These are phyloP conservation scores for Erythrolamprus reginae DNA, from an alignment of 2,113 vertebrate genomes.

Conservation along the genomic window DNA sequence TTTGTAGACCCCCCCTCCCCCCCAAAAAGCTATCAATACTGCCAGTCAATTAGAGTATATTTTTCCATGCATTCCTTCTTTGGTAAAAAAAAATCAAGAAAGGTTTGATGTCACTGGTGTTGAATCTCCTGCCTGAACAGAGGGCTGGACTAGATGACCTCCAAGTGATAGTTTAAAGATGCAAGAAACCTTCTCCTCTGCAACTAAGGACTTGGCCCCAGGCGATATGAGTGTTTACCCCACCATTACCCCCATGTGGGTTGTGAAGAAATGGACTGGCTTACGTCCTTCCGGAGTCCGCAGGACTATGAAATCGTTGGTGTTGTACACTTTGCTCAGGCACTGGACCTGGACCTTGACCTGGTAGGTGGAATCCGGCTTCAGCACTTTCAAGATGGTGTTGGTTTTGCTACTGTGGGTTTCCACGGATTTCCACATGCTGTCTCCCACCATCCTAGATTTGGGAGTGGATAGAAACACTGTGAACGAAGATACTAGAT, in stretches of 20 bases:
- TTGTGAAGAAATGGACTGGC: conserved; percentile 42
- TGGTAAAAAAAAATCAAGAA: too few relatives aligned
- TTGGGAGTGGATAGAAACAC: neutral
- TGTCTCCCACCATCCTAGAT: conserved; percentile 77
- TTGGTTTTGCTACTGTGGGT: conserved; percentile 93
- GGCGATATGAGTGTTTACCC: neutral
- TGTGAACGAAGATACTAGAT: too few relatives aligned
- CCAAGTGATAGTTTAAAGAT: neutral
- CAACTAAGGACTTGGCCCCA: neutral
- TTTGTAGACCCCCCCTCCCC: too few relatives aligned
- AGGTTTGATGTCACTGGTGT: too few relatives aligned
- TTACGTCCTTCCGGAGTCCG: conserved; percentile 90
- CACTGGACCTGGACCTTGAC: conserved; percentile 94
- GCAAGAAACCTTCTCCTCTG: neutral
- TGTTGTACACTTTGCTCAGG: conserved; percentile 83
- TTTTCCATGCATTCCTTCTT: too few relatives aligned
- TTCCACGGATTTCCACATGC: conserved; percentile 85
- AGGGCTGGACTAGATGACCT: too few relatives aligned
- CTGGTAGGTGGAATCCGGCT: conserved; percentile 91
- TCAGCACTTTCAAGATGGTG: conserved; percentile 78
- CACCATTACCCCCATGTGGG: neutral
- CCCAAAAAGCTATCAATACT: too few relatives aligned
- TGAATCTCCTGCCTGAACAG: too few relatives aligned
- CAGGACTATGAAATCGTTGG: conserved; percentile 85
- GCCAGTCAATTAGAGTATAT: too few relatives aligned